Evolutionary conservation across 2,797 vertebrate genomes (phyloP).

Genomic region (Myotis daubentonii): DNA sequence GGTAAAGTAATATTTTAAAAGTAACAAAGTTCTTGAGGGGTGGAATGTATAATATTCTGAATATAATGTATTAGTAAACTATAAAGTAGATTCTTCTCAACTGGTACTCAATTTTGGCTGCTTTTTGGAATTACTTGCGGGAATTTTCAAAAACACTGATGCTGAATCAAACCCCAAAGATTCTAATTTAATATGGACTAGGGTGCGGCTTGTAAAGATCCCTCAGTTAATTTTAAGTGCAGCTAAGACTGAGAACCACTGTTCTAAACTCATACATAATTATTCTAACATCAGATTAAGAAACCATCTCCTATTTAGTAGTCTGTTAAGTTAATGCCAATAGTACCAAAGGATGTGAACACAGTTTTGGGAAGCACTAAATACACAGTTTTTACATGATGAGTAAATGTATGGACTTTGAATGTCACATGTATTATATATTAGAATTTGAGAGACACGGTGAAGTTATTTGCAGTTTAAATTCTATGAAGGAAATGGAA

Average conservation of each 20-base stretch:
- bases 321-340: slow-evolving; percentile 1
- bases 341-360: neutral
- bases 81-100: neutral
- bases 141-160: slow-evolving; percentile 26
- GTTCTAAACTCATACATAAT: neutral
- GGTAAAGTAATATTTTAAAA: slow-evolving; percentile 20
- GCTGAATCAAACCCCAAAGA: neutral
- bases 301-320: slow-evolving; percentile 2
- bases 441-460: slow-evolving; percentile 24
- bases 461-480: slow-evolving; percentile 10
- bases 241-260: neutral
- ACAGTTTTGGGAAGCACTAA: slow-evolving; percentile 7
- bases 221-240: neutral
- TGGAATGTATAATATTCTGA: neutral
- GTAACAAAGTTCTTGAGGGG: neutral
- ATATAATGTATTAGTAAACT: neutral
- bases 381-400: slow-evolving; percentile 8
- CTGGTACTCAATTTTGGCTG: slow-evolving; percentile 25
- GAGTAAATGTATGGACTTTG: slow-evolving; percentile 16
- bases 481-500: slow-evolving; percentile 27
- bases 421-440: slow-evolving; percentile 32
- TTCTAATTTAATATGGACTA: neutral
- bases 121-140: neutral
- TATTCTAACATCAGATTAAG: slow-evolving; percentile 33
- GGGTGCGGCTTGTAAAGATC: neutral